Evolutionary conservation across 2,113 vertebrate species (phyloP).

Genomic region (Balaenoptera acutorostrata): DNA sequence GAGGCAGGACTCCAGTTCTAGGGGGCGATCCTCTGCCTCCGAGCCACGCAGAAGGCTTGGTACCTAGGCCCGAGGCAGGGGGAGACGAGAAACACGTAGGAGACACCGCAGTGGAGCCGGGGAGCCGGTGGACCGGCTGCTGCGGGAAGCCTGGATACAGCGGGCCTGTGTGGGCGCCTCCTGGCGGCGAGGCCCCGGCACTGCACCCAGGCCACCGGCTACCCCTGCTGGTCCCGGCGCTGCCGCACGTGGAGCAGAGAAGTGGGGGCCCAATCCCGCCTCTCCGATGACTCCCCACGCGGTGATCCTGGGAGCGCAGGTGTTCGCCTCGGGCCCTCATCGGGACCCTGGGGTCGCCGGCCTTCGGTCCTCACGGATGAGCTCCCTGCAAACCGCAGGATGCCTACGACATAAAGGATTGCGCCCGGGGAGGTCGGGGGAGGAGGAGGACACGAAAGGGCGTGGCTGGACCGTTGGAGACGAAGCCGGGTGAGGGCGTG

Average conservation of each 20-base stretch:
- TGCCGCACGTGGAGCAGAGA: no score
- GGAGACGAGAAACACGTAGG: neutral
- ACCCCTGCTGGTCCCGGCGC: neutral
- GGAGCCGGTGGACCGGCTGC: rapidly evolving
- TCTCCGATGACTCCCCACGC: neutral
- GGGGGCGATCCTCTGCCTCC: neutral
- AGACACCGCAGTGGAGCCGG: rapidly evolving
- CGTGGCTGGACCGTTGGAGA: neutral
- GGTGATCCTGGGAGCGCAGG: neutral
- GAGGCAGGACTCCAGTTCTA: neutral
- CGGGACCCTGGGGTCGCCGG: neutral
- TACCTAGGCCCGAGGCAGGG: rapidly evolving
- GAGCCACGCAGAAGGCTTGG: neutral
- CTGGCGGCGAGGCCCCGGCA: neutral
- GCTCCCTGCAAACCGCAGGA: neutral
- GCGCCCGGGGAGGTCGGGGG: neutral
- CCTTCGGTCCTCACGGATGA: neutral
- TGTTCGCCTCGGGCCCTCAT: neutral
- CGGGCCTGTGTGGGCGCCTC: neutral
- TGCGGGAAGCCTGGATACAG: no score
- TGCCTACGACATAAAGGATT: neutral
- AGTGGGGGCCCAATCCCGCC: rapidly evolving
- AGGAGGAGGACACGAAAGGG: neutral
- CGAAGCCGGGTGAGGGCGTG: rapidly evolving
- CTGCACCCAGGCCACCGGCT: neutral